Evolutionary conservation across 2,113 vertebrate genomes (phyloP).

Genomic region (Myotis yumanensis): DNA sequence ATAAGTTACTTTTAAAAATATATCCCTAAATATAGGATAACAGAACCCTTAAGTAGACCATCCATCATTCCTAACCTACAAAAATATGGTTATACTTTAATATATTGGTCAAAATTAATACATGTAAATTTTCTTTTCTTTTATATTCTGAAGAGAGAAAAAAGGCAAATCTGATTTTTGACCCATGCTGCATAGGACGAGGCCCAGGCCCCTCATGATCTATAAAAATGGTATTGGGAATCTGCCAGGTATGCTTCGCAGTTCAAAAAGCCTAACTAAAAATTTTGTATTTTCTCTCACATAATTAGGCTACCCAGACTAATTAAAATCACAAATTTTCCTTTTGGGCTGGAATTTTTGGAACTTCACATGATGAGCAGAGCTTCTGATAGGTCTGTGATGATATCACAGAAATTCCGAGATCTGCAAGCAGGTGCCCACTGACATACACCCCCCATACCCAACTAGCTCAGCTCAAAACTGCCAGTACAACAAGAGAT

Average conservation of each 20-base stretch:
- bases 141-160: background rate
- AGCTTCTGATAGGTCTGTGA: background rate
- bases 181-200: background rate
- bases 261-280: constrained; percentile 43
- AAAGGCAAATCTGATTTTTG: background rate
- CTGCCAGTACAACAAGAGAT: background rate
- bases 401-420: background rate
- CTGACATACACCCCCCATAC: background rate
- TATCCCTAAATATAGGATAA: background rate
- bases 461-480: background rate
- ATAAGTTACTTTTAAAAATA: background rate
- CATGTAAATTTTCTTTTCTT: constrained; percentile 26
- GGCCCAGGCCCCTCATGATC: background rate
- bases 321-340: constrained; percentile 59
- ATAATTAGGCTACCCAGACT: background rate
- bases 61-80: background rate
- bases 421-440: background rate
- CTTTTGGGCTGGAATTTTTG: constrained; percentile 26
- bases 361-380: background rate
- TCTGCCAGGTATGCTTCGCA: background rate
- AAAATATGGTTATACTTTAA: constrained; percentile 1
- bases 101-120: constrained; percentile 17
- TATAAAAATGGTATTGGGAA: background rate
- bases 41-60: background rate
- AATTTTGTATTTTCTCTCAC: constrained; percentile 16